Base-by-base conservation (phyloP, 2,888 invertebrate genomes). In the Plagodis dolabraria region DNA sequence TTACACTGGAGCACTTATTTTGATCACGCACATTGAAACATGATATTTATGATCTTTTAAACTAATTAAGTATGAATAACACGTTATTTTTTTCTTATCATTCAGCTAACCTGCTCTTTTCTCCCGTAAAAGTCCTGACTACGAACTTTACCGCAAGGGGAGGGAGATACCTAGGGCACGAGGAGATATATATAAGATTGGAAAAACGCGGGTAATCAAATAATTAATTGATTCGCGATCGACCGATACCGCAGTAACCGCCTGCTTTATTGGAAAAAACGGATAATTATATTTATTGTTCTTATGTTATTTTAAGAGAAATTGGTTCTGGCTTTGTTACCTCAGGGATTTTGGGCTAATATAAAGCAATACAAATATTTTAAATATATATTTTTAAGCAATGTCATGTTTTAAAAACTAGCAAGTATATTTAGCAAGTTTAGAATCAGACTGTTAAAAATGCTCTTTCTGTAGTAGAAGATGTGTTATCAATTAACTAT, bases 191-290 rank as follows among this genome's bases (percentile, higher is more conserved):
- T 72, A 56, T 62, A 60, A 58, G 50, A 75, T 71, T 68, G 69
- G 65, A 74, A 74, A 75, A 76, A 76, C 75, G 71, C 71, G 65
- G 70, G 76, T 75, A 79, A 76, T 80, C 74, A 75, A 74, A 74
- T 78, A 79, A 80, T 80, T 80, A 79, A 81, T 80, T 78, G 80
- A 79, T 77, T 73, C 71, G 70, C 57, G 72, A 69, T 65, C 60
- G 67, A 48, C 55, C 44, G 60, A 60, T 53, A 54, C 47, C 60
- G 44, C 48, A 45, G 44, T 7, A 42, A 46, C 36, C 60, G 47
- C 42, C n/a, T 55, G 47, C 47, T 48, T 45, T 60, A 58, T 64
- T 62, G 60, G 57, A 60, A 60, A 56, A 64, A 65, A 22, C 22
- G 36, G 54, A 58, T 60, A 53, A 57, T 59, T 42, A 56, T 59